Base-by-base conservation (phyloP, 2,888 invertebrate genomes). In the Megastigmus dorsalis region DNA sequence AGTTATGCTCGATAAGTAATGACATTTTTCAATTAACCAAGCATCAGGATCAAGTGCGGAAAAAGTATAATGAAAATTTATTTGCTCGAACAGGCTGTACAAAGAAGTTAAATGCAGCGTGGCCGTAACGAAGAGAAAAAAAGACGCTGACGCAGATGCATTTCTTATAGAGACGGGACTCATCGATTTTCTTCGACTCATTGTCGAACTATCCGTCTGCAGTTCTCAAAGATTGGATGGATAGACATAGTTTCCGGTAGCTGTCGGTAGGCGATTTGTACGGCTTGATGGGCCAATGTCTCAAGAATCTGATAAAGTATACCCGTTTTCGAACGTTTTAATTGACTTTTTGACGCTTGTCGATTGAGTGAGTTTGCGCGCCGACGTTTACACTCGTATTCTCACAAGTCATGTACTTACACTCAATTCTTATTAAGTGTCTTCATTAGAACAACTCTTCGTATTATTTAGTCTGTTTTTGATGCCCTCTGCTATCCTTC, bases 171-270 rank as follows among this genome's bases (percentile, higher is more conserved):
- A 20, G 60, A 30, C 28, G 23, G n/a, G 50, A 30, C 63, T 45
- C 70, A 48, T 69, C 48, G 71, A 76, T 72, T 76, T 76, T 76
- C 69, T 67, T 73, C 69, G 66, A 76, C 69, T 76, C 76, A 73
- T 76, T 73, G 68, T 66, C 63, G 69, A 76, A 73, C 69, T 65
- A 73, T 76, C 30, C 50, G 65, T 69, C 66, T 76, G 60, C 45
- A 59, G 36, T 52, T 45, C 48, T 33, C 30, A 6, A 48, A 65
- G 68, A 70, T 75, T 66, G 59, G 48, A 71, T 55, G 67, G 65
- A 68, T 76, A 59, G 68, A 68, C 63, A 33, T 26, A 57, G 65
- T 69, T 76, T 76, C 76, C 76, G 76, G 72, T 76, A 76, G 72
- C 76, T 76, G 72, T 72, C 76, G 63, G 18, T 57, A 23, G 48